Evolutionary conservation across 30 jellyfish, hydroid and myxozoan genomes (phyloP).

Genomic region (Hydra vulgaris): DNA sequence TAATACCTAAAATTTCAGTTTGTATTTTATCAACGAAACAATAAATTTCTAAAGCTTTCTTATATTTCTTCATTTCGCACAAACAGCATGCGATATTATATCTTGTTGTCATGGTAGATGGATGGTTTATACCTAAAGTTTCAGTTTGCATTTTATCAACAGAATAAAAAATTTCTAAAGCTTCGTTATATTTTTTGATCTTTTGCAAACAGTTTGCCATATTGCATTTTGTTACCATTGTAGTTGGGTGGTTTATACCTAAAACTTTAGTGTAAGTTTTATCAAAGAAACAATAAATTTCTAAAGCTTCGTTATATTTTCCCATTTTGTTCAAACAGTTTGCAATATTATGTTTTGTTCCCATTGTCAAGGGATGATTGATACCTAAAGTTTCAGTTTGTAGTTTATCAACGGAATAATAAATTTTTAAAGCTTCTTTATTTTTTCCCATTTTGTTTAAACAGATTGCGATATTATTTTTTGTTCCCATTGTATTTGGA

Average conservation of each 20-base stretch:
- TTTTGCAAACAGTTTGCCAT: not conserved
- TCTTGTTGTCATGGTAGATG: too few relatives aligned
- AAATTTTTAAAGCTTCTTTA: not conserved
- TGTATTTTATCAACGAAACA: too few relatives aligned
- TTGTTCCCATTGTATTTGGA: not conserved
- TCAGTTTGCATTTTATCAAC: too few relatives aligned
- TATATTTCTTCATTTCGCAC: too few relatives aligned
- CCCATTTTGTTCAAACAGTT: not conserved
- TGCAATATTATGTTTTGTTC: not conserved
- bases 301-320: not conserved
- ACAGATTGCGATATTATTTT: not conserved
- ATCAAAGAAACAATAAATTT: not conserved
- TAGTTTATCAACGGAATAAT: not conserved
- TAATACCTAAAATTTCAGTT: too few relatives aligned
- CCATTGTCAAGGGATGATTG: not conserved
- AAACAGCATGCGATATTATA: too few relatives aligned
- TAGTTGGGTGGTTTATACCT: not conserved
- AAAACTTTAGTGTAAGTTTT: not conserved
- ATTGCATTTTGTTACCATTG: not conserved
- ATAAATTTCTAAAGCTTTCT: too few relatives aligned
- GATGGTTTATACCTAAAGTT: too few relatives aligned
- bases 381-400: not conserved
- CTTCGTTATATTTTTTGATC: not conserved
- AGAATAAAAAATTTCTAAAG: too few relatives aligned
- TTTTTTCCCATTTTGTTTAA: not conserved